These are phyloP conservation scores for Yponomeuta malinellus DNA, from an alignment of 2,888 invertebrate genomes.

Conservation along the genomic window DNA sequence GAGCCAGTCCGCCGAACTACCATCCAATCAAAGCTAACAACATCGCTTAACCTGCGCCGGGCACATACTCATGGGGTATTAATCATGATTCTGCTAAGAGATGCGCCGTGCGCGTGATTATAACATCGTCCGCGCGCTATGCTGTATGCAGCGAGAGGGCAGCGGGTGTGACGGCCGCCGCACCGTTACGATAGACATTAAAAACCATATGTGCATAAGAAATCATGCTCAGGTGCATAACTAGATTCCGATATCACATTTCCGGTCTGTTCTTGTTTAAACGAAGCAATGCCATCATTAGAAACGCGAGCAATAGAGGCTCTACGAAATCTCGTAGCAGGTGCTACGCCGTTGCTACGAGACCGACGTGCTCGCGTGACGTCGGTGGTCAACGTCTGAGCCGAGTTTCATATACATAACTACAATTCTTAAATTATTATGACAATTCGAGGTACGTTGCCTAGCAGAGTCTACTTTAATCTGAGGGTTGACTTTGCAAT, in stretches of 20 bases:
- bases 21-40: conserved; percentile 19
- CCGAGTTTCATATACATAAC: no score
- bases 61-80: not conserved
- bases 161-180: conserved; percentile 29
- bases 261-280: conserved; percentile 3
- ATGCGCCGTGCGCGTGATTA: not conserved
- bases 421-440: no score
- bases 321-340: conserved; percentile 55
- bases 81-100: not conserved
- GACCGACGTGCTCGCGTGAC: not conserved
- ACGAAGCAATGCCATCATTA: not conserved
- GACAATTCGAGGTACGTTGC: no score
- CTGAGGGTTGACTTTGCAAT: no score
- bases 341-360: conserved; percentile 58
- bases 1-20: conserved; percentile 6
- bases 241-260: conserved; percentile 5
- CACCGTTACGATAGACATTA: conserved; percentile 28
- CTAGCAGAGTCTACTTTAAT: no score
- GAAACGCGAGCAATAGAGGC: conserved; percentile 4
- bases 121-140: conserved; percentile 10
- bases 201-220: conserved; percentile 10
- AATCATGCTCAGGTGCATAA: conserved; percentile 13
- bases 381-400: no score
- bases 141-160: conserved; percentile 15
- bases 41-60: not conserved